Percentiles rank a stretch among this genome's conserved stretches.
phyloP scores from a whole-genome alignment of 2,888 invertebrate genomes.

The Drosophila nr. fundita region DNA sequence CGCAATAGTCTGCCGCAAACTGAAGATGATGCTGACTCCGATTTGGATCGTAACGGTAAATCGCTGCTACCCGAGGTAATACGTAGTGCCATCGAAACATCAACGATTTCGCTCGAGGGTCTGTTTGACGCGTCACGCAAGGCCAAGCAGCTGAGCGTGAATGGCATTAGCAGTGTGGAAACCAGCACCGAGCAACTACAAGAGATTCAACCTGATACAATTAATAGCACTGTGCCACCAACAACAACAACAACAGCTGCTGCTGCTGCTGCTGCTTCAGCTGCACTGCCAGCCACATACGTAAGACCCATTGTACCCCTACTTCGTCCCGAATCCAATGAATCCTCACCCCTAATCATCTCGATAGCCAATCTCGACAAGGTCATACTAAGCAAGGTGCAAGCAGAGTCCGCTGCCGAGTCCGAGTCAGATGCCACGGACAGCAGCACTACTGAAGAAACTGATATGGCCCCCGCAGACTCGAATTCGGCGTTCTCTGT shows the following conservation, averaged over 20 bases:
- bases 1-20: constrained; percentile 72
- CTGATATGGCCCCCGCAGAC: constrained; percentile 51
- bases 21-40: constrained; percentile 25
- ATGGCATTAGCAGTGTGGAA: constrained; percentile 61
- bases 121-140: constrained; percentile 87
- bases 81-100: constrained; percentile 86
- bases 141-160: constrained; percentile 79
- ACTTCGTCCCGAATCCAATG: constrained; percentile 84
- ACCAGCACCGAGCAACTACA: constrained; percentile 21
- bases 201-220: background rate
- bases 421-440: constrained; percentile 32
- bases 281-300: constrained; percentile 69
- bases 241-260: background rate
- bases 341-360: constrained; percentile 85
- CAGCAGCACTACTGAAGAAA: constrained; percentile 16
- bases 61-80: constrained; percentile 82
- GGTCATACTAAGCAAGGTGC: constrained; percentile 84
- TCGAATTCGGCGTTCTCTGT: constrained; percentile 81
- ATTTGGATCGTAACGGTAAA: constrained; percentile 73
- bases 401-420: background rate
- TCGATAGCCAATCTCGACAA: constrained; percentile 85
- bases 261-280: constrained; percentile 46
- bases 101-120: constrained; percentile 89
- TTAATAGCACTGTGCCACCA: constrained; percentile 10
- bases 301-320: constrained; percentile 84